A percentile compares a stretch with the other conserved stretches of the same genome.
Conservation (phyloP, 2,797 vertebrate genomes). For the Synaphobranchus kaupii region DNA sequence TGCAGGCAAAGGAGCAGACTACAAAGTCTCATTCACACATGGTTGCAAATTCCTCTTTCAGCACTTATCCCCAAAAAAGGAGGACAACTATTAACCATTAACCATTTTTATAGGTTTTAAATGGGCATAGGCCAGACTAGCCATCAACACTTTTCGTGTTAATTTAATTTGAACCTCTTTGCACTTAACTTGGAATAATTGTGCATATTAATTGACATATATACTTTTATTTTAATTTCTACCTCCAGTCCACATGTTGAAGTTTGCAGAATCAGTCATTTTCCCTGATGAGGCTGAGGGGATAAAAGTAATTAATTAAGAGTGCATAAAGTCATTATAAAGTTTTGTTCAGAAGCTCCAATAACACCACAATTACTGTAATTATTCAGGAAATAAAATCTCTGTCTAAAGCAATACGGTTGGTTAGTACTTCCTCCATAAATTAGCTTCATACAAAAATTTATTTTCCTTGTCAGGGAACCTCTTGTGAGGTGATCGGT, state of each 20-base stretch:
- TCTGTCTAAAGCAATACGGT: neutral
- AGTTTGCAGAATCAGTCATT: constrained; percentile 31
- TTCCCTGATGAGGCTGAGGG: constrained; percentile 68
- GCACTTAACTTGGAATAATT: neutral
- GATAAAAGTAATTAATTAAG: constrained; percentile 17
- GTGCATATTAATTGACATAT: neutral
- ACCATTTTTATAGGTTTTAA: neutral
- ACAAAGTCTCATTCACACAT: too few relatives aligned
- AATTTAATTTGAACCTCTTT: neutral
- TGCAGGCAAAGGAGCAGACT: too few relatives aligned
- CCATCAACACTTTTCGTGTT: neutral
- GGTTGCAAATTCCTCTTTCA: too few relatives aligned
- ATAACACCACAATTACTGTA: too few relatives aligned
- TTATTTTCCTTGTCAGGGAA: too few relatives aligned
- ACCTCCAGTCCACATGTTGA: constrained; percentile 72
- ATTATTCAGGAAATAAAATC: neutral
- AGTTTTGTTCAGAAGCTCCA: too few relatives aligned
- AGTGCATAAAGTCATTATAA: neutral
- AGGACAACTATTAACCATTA: neutral
- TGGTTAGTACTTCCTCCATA: neutral
- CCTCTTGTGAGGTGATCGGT: too few relatives aligned
- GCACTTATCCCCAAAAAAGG: too few relatives aligned
- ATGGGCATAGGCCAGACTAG: neutral
- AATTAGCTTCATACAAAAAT: too few relatives aligned
- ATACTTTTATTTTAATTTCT: constrained; percentile 14